Base-by-base conservation (phyloP, 2,113 vertebrate genomes). In the Amphiprion ocellaris region DNA sequence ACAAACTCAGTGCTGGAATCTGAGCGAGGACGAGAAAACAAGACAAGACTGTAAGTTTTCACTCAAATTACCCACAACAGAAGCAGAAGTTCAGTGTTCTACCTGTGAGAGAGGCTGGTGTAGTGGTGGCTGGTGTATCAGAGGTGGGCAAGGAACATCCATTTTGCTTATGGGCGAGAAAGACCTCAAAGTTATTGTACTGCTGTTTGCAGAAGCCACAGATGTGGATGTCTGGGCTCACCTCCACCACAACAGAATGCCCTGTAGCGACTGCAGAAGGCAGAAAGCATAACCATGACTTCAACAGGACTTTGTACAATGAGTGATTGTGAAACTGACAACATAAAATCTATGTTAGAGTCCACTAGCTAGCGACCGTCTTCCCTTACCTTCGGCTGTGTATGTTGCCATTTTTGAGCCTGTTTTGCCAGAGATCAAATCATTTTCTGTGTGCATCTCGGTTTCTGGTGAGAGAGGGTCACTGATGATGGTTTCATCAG, bases 121-220 rank as follows among this genome's bases (percentile, higher is more conserved):
- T 79, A 39, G 90, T 85, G 54, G 94, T 69, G 59, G 92, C 70
- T 0, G 95, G 81, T 0, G 93, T 87, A 0, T 96, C 1, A 0
- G 95, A 80, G 1, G 95, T 62, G 0, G 93, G 89, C 11, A 97
- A 86, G 26, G 96, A 96, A 82, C 98, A 99, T 64, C 96, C 96
- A 10, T 95, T 97, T 74, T 97, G 97, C 91, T 99, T 99, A 87
- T 99, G 98, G 23, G 95, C 95, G 1, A 97, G 95, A 46, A 99
- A 99, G 5, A 96, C 89, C 15, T 99, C 96, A 65, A 97, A 92
- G 79, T 98, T 97, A 89, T 97, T 97, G 83, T 97, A 99, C 90
- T 99, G 97, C 84, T 98, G 97, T 87, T 98, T 98, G 91, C 98
- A 99, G 88, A 98, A 94, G 76, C 98, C 98, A 0, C 98, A 99